Evolutionary conservation across 2,797 vertebrate species (phyloP), one percentile per base, ranked within the genome.

Genomic region (Siniperca scherzeri): DNA sequence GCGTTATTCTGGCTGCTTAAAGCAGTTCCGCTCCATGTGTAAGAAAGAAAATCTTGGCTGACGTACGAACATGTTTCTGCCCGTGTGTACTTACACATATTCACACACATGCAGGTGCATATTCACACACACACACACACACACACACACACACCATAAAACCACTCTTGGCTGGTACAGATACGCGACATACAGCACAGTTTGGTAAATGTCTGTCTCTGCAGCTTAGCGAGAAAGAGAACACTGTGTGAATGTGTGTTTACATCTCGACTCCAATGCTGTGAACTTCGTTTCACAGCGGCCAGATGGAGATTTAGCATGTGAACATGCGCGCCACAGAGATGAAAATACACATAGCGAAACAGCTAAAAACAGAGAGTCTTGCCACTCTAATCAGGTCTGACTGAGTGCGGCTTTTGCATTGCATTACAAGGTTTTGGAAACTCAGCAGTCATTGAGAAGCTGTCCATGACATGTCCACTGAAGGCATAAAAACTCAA

Each of bases 241-340:
- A 93, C 90, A 93, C 90, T 91, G 91, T 92, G 89, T 90, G 91
- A 93, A 93, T 93, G 91, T 94, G 92, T 95, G 93, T 94, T 93
- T 95, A 94, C 92, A 92, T 95, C 93, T 94, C 92, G 75, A 88
- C 89, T 94, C 89, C 90, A 90, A 90, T 93, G 89, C 92, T 93
- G 93, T 92, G 93, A 94, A 93, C 89, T 93, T 92, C 80, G 68
- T 94, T 94, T 95, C 93, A 89, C 91, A 92, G 91, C 85, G 50
- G 90, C 93, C 94, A 93, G 94, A 94, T 94, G 93, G 94, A 93
- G 89, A 90, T 94, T 92, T 89, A 93, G 90, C 90, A 91, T 93
- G 91, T 88, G 90, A 94, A 93, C 89, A 92, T 87, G 91, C 66
- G 44, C 80, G 48, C 83, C 81, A 11, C 82, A 72, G 87, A 82